Evolutionary conservation across 1,140 invertebrate genomes (phyloP).

Genomic region (Diorhabda sublineata): DNA sequence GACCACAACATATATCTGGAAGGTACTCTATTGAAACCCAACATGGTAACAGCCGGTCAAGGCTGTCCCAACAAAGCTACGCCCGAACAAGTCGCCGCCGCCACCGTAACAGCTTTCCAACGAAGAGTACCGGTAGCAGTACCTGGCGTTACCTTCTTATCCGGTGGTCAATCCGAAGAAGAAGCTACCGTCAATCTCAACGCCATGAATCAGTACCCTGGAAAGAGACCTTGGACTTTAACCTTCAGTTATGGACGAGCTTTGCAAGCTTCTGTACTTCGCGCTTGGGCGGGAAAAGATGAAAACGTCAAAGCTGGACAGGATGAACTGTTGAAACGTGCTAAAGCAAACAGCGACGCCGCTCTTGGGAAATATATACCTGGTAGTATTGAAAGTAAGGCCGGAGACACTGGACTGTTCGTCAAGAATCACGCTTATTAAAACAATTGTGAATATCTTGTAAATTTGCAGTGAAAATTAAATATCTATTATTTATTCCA

Average conservation of each 20-base stretch:
- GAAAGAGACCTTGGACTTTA: constrained; percentile 88
- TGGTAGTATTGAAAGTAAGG: constrained; percentile 74
- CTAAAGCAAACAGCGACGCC: constrained; percentile 89
- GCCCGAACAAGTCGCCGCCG: constrained; percentile 74
- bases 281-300: constrained; percentile 87
- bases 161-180: constrained; percentile 95
- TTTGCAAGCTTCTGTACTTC: constrained; percentile 85
- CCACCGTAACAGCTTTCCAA: constrained; percentile 84
- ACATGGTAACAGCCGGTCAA: constrained; percentile 81
- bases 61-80: constrained; percentile 66
- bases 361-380: constrained; percentile 81
- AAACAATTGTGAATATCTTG: constrained; percentile 26
- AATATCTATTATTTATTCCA: no score
- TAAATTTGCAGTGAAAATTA: no score
- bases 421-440: constrained; percentile 88
- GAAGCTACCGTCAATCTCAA: constrained; percentile 92
- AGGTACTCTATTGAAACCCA: constrained; percentile 96
- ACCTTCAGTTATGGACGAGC: constrained; percentile 96
- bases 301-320: constrained; percentile 82
- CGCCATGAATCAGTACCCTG: constrained; percentile 80
- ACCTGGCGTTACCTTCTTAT: constrained; percentile 88
- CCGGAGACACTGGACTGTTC: constrained; percentile 80
- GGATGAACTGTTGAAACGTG: constrained; percentile 83
- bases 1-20: constrained; percentile 98
- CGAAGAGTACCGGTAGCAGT: constrained; percentile 90